Percentiles rank a stretch among this genome's conserved stretches.
Evolutionary conservation across 2,888 invertebrate genomes (phyloP).

Genomic region (Aradus depressus): DNA sequence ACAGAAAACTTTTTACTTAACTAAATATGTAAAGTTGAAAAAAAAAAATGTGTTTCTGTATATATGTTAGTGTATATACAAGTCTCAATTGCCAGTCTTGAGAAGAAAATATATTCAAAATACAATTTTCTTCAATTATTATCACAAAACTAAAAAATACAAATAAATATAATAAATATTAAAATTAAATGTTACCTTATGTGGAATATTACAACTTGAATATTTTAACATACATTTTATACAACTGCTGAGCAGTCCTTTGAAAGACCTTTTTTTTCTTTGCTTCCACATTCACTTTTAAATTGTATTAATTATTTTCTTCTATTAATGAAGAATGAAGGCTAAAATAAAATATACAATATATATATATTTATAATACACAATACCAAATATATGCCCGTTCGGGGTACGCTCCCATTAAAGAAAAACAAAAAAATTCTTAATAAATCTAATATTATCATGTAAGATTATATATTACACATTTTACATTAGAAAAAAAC

Average conservation of each 20-base stretch:
- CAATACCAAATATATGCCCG: no score
- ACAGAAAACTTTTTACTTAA: no score
- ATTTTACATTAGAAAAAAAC: conserved; percentile 23
- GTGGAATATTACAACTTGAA: conserved; percentile 9
- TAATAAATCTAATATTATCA: conserved; percentile 11
- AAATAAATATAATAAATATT: not conserved
- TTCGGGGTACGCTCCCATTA: conserved; percentile 6
- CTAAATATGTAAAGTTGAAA: not conserved
- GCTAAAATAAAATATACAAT: no score
- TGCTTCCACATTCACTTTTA: conserved; percentile 13
- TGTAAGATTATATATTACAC: conserved; percentile 23
- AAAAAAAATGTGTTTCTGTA: conserved; percentile 4
- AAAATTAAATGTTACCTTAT: no score
- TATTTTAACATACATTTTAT: conserved; percentile 2
- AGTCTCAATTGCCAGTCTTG: conserved; percentile 29
- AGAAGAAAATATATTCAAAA: conserved; percentile 22
- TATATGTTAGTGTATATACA: conserved; percentile 25
- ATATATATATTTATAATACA: no score
- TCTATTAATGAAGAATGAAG: no score
- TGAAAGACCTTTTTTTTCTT: conserved; percentile 22
- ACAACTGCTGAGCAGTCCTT: conserved; percentile 11
- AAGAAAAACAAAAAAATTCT: conserved; percentile 16
- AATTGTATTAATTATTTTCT: no score
- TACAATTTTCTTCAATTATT: no score
- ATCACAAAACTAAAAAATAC: not conserved